Base-by-base conservation (phyloP, 2,113 vertebrate genomes). In the Odontesthes bonariensis region DNA sequence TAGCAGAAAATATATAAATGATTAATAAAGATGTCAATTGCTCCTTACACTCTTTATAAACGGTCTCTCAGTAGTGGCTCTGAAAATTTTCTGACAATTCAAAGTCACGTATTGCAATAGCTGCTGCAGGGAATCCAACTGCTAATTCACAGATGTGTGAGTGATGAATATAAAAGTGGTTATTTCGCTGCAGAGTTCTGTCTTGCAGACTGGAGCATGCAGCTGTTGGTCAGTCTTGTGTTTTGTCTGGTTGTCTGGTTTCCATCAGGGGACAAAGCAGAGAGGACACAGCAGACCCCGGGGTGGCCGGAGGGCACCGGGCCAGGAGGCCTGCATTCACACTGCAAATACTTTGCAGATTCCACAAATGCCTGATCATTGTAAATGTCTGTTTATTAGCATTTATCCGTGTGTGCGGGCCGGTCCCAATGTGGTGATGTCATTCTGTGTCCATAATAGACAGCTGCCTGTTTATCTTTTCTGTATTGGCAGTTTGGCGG, bases 311-410 rank as follows among this genome's bases (percentile, higher is more conserved):
- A 76, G 86, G 91, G 58, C 90, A 88, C 9, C 33, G 0, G 86
- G 79, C 88, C 89, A 71, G 19, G 31, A 47, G 38, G 54, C 47
- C 60, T 79, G 52, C 91, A 90, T 85, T 82, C 67, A 89, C 68
- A 72, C 35, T 1, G 70, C 89, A 89, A 89, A 91, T 90, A 89
- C 71, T 86, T 77, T 61, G 46, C 78, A 79, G 76, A 94, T 94
- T 94, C 92, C 90, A 44, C 59, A 85, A 73, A 93, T 92, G 60
- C 89, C 90, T 79, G n/a, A 31, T 81, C 85, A 90, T 91, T 93
- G 89, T 93, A 32, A 16, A 3, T 7, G 58, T 58, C 42, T 62
- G 68, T 81, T 80, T 85, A 79, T 82, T 69, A 87, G 89, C 83
- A 86, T 91, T 73, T 76, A 71, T 88, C 86, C 57, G 54, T 75